Percentiles rank a stretch among this genome's conserved stretches.
phyloP scores from a whole-genome alignment of 2,113 vertebrate genomes.

The Apaloderma vittatum region DNA sequence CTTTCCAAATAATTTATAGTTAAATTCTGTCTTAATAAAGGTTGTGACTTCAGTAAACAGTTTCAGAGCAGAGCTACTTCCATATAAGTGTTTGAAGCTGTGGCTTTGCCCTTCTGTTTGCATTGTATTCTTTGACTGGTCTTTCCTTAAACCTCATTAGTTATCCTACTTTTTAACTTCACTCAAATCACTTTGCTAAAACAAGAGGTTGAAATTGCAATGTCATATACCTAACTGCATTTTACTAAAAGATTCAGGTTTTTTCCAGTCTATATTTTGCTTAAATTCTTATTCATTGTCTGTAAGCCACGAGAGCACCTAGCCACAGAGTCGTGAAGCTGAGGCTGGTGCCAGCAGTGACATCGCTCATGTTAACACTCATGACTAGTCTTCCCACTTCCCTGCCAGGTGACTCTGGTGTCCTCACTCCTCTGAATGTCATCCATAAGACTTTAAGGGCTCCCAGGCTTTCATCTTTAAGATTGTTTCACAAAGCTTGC shows the following conservation, averaged over 20 bases:
- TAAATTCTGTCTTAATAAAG: slow-evolving; percentile 72
- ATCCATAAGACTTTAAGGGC: neutral
- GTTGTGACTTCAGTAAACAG: slow-evolving; percentile 57
- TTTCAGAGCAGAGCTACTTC: neutral
- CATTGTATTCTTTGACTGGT: neutral
- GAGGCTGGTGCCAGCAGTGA: neutral
- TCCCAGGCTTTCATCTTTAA: neutral
- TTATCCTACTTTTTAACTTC: slow-evolving; percentile 11
- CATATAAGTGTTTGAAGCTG: slow-evolving; percentile 30
- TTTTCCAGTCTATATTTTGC: neutral
- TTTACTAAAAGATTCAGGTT: neutral
- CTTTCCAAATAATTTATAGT: slow-evolving; percentile 77
- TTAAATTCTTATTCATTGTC: neutral
- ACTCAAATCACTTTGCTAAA: neutral
- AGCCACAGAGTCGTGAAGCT: neutral
- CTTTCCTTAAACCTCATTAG: slow-evolving; percentile 57
- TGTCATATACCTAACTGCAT: neutral
- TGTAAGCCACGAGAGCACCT: neutral
- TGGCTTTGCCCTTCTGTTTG: slow-evolving; percentile 37
- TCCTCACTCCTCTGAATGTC: neutral
- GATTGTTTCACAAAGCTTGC: neutral
- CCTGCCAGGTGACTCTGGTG: neutral
- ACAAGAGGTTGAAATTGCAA: neutral
- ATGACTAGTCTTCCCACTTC: neutral
- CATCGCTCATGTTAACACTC: neutral